Base-by-base conservation (phyloP, 2,888 invertebrate genomes). In the Thysanoteuthis rhombus region DNA sequence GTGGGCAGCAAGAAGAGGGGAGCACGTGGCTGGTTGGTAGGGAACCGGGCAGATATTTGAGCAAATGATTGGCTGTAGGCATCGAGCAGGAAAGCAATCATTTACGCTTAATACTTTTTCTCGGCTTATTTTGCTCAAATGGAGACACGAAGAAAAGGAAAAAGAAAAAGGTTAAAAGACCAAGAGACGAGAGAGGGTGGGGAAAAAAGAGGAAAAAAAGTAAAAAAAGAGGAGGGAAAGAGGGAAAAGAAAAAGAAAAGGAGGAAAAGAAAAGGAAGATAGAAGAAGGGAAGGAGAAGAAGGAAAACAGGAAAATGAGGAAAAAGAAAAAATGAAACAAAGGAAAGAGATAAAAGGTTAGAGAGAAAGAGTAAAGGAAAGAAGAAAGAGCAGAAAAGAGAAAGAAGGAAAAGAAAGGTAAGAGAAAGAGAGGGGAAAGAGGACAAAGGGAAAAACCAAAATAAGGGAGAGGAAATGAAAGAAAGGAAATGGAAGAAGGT, bases 401-500 rank as follows among this genome's bases (percentile, higher is more conserved):
- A 25, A 0, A 32, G 28, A 4, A 58, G 28, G 2, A 8, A 25
- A 58, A 25, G 28, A 16, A 58, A 28, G 28, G 1, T 42, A 28
- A 58, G 28, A 58, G 28, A 8, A 0, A 58, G 6, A 28, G 28
- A 8, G 52, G 8, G 0, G 8, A 25, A 5, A 25, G 28, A 58
- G 28, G 58, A 28, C 25, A 28, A 28, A 25, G 28, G 28, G 28
- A 6, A 25, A 28, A 58, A 58, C 22, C 3, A 25, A 58, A 28
- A 58, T n/a, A n/a, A 12, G 1, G 2, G n/a, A 75, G 36, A n/a
- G 8, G 75, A 75, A 32, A 6, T 32, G n/a, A 10, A n/a, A 16
- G 1, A 16, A n/a, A 75, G 8, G 4, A 0, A n/a, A n/a, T 6
- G 1, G 75, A n/a, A n/a, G n/a, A 75, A 1, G 1, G n/a, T 1